phyloP scores from a whole-genome alignment of 2,797 vertebrate species.

The Lacerta viridis region DNA sequence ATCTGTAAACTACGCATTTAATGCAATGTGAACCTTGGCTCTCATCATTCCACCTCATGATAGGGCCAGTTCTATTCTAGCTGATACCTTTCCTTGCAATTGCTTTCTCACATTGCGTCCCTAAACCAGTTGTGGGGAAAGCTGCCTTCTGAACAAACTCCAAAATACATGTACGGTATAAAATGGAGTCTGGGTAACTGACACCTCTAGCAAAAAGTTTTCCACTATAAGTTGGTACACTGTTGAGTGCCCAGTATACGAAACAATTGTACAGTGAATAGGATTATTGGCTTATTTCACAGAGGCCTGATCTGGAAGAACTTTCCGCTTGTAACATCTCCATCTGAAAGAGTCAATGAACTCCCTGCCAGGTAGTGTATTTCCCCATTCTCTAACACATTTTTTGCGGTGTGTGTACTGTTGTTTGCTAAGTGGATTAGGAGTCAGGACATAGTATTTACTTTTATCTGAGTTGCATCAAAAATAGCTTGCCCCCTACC shows the following conservation, averaged over 20 bases:
- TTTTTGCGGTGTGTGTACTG: constrained; percentile 31
- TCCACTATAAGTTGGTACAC: neutral
- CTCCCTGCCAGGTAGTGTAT: constrained; percentile 24
- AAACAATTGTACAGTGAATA: neutral
- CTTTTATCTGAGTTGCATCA: constrained; percentile 40
- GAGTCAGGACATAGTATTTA: constrained; percentile 42
- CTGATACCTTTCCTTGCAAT: neutral
- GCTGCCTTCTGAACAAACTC: neutral
- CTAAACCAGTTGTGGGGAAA: neutral
- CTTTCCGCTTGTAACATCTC: constrained; percentile 16
- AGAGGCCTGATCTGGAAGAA: neutral
- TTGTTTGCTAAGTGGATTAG: constrained; percentile 48
- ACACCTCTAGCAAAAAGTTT: neutral
- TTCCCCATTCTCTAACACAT: constrained; percentile 48
- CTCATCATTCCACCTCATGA: neutral
- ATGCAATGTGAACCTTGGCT: neutral
- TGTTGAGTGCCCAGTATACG: neutral
- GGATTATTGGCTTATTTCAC: constrained; percentile 10
- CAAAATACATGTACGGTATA: neutral
- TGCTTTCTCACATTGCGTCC: too few species aligned
- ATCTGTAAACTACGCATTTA: too few species aligned
- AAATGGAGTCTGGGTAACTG: neutral
- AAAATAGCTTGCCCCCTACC: constrained; percentile 39
- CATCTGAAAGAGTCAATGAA: constrained; percentile 23
- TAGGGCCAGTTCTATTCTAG: neutral